Evolutionary conservation across 1,140 invertebrate genomes (phyloP).

Genomic region (Lepidostoma basale): DNA sequence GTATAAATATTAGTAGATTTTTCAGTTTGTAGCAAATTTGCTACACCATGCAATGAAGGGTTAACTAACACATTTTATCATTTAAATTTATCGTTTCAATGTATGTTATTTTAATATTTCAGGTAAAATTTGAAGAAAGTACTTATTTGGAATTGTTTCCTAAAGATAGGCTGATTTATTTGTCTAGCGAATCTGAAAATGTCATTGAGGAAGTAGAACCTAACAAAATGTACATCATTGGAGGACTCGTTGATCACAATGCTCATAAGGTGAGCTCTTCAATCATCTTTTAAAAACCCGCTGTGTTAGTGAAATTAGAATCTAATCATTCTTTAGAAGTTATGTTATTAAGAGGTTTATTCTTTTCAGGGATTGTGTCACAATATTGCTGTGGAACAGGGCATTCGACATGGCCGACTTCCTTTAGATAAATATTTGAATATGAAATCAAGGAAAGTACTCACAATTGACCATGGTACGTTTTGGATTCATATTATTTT

Average conservation of each 20-base stretch:
- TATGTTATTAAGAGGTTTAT: background rate
- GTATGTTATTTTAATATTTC: conserved; percentile 47
- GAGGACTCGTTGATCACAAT: conserved; percentile 97
- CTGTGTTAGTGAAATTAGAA: no score
- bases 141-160: conserved; percentile 73
- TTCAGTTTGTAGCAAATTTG: no score
- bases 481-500: no score
- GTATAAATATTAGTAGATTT: no score
- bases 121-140: conserved; percentile 73
- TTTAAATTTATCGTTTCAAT: background rate
- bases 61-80: no score
- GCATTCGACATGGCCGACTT: conserved; percentile 82
- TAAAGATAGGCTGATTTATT: conserved; percentile 84
- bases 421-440: conserved; percentile 90
- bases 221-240: conserved; percentile 89
- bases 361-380: conserved; percentile 63
- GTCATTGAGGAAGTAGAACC: conserved; percentile 78
- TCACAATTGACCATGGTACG: conserved; percentile 95
- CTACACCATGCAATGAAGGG: no score
- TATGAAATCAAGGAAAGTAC: conserved; percentile 92
- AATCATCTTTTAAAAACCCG: no score
- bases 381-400: conserved; percentile 77
- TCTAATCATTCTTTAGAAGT: no score
- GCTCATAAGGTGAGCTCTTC: conserved; percentile 77
- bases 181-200: conserved; percentile 94